Evolutionary conservation across 2,113 vertebrate species (phyloP).

Genomic region (Mus pahari): DNA sequence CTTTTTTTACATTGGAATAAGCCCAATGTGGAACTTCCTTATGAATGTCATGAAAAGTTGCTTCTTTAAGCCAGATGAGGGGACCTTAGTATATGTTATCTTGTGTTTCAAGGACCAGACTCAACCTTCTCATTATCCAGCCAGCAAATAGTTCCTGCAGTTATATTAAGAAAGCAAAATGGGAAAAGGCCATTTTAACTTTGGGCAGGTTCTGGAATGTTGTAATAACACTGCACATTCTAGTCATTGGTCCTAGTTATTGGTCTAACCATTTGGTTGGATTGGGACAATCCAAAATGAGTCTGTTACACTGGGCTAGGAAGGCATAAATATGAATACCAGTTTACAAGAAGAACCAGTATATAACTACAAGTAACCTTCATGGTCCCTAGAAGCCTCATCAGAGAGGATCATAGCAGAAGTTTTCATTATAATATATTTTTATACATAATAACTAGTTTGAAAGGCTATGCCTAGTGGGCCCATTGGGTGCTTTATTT

Average conservation of each 20-base stretch:
- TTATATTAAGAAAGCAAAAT: conserved; percentile 33
- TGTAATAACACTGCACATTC: conserved; percentile 1
- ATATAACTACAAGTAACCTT: conserved; percentile 31
- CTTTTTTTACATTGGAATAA: not conserved
- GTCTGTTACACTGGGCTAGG: conserved; percentile 46
- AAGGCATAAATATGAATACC: conserved; percentile 34
- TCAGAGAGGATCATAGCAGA: not conserved
- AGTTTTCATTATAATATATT: conserved; percentile 28
- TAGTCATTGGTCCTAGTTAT: not conserved
- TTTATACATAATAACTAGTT: not conserved
- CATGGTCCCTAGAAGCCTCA: not conserved
- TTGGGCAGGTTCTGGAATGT: conserved; percentile 63
- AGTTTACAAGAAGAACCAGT: conserved; percentile 54
- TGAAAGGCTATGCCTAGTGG: not conserved
- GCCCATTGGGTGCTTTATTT: not conserved
- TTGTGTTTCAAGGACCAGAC: conserved; percentile 39
- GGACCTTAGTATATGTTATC: conserved; percentile 6
- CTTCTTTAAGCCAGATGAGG: not conserved
- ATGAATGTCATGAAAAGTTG: conserved; percentile 21
- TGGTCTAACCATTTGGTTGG: not conserved
- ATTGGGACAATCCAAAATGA: conserved; percentile 45
- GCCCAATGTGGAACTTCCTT: conserved; percentile 42
- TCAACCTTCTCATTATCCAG: not conserved
- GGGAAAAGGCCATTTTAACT: not conserved
- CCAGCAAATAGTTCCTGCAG: not conserved